Evolutionary conservation across 2,888 invertebrate species (phyloP), one percentile per base, ranked within the genome.

Genomic region (Dioctria rufipes): DNA sequence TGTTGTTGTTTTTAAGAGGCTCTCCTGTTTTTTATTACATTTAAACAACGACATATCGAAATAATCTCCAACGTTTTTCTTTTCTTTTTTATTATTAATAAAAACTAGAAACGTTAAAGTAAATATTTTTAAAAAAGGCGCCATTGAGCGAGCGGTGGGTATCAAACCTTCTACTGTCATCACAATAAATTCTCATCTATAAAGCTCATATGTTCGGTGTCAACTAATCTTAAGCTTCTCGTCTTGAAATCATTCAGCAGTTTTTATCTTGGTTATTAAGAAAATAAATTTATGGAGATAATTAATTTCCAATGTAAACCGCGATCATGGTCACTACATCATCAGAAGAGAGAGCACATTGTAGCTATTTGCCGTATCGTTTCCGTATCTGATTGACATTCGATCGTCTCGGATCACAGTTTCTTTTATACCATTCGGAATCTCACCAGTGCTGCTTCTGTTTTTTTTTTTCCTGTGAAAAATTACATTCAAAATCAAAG

Each of bases 311-410:
- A 66, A 42, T 66, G 66, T 66, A 25, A 61, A 61, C 61, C 37
- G 11, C 43, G 43, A 66, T 8, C 25, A 61, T 43, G 40, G 66
- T 46, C 66, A 66, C 42, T 46, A 25, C 46, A 66, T 66, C 66
- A 66, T 42, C 66, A 66, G 13, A 25, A 25, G 25, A 25, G 25
- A 25, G 25, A 43, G n/a, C 25, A 61, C 3, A 13, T 37, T 11
- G 61, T 8, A 39, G 37, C 37, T 11, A 66, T 46, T 43, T 43
- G 6, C 40, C 37, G 13, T 13, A 37, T 37, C 65, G n/a, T 65
- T 65, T 43, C 66, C 66, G 46, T 66, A 43, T 66, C 66, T 66
- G 66, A 66, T 66, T 66, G 66, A 66, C 66, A 66, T 66, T 46
- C 66, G 66, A 66, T 66, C 37, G 61, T n/a, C 37, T 61, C 37